These are phyloP conservation scores for Hypotaenidia philippensis DNA, from an alignment of 2,797 vertebrate genomes.

Conservation along the genomic window DNA sequence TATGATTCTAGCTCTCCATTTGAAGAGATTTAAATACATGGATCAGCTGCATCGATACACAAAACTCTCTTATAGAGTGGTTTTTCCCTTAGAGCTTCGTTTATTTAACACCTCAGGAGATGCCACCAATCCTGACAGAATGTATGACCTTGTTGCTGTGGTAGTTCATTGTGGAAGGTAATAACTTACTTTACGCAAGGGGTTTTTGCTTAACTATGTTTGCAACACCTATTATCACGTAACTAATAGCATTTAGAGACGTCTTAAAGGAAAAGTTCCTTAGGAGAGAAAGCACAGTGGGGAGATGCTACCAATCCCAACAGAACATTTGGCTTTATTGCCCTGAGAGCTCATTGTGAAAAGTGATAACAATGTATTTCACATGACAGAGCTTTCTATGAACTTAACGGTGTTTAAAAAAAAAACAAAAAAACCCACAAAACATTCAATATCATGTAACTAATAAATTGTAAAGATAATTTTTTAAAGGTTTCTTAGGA, in stretches of 20 bases:
- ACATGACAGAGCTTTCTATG: background rate
- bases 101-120: slow-evolving; percentile 88
- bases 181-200: background rate
- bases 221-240: background rate
- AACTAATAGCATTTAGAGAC: background rate
- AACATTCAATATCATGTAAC: background rate
- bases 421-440: background rate
- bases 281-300: background rate
- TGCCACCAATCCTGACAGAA: slow-evolving; percentile 87
- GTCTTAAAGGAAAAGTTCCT: background rate
- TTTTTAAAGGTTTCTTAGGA: background rate
- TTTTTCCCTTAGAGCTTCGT: slow-evolving; percentile 87
- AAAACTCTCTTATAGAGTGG: slow-evolving; percentile 87
- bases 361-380: slow-evolving; percentile 50
- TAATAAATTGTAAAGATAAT: background rate
- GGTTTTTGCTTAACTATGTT: background rate
- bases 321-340: slow-evolving; percentile 72
- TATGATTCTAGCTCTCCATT: slow-evolving; percentile 88
- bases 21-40: slow-evolving; percentile 89
- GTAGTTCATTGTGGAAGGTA: slow-evolving; percentile 90
- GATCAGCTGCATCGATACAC: slow-evolving; percentile 88
- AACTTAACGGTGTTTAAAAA: background rate
- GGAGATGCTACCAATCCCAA: slow-evolving; percentile 73
- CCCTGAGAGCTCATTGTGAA: slow-evolving; percentile 74
- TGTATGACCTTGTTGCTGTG: slow-evolving; percentile 88